Evolutionary conservation across 2,797 vertebrate genomes (phyloP).

Genomic region (Lophius americanus): DNA sequence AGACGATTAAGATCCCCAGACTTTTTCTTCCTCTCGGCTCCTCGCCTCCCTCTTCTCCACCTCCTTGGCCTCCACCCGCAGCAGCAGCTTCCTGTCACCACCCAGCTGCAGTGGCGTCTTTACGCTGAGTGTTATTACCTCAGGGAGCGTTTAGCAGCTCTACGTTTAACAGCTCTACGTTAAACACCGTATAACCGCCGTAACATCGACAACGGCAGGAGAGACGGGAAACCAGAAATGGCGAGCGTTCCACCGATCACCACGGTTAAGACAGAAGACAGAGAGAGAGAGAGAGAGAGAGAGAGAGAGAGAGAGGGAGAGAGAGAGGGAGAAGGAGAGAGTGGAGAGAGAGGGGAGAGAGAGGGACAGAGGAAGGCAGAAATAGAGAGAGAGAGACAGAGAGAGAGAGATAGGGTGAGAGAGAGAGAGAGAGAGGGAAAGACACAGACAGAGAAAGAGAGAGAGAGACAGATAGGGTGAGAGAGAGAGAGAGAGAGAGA

Average conservation of each 20-base stretch:
- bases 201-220: conserved; percentile 72
- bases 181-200: conserved; percentile 83
- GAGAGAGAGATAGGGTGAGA: conserved; percentile 2
- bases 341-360: conserved; percentile 24
- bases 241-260: conserved; percentile 74
- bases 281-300: conserved; percentile 10
- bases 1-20: not conserved
- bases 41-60: conserved; percentile 22
- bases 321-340: no score
- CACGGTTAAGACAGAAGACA: conserved; percentile 68
- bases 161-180: conserved; percentile 83
- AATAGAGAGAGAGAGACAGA: conserved; percentile 8
- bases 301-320: conserved; percentile 17
- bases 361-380: conserved; percentile 30
- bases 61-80: conserved; percentile 37
- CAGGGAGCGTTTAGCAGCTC: conserved; percentile 82
- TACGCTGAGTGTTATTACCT: conserved; percentile 78
- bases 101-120: conserved; percentile 51
- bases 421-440: conserved; percentile 7
- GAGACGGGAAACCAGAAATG: conserved; percentile 72
- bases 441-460: conserved; percentile 8
- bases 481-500: conserved; percentile 7
- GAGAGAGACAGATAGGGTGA: conserved; percentile 48
- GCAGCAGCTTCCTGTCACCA: conserved; percentile 51
- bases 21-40: not conserved